These are phyloP conservation scores for Drosophila chauvacae DNA, from an alignment of 1,140 invertebrate species.

Conservation along the genomic window DNA sequence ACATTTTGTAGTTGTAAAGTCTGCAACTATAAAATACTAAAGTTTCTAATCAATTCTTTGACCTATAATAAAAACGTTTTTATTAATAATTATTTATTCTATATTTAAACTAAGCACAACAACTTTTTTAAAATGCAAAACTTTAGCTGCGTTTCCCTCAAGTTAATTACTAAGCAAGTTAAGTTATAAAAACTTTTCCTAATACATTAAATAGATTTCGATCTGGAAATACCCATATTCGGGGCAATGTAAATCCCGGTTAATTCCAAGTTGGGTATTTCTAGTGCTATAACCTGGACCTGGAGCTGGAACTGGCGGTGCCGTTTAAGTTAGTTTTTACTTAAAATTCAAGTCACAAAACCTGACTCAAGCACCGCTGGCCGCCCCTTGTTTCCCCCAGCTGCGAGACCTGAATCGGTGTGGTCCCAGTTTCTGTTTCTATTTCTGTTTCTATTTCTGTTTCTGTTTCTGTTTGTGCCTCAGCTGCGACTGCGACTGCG, in stretches of 20 bases:
- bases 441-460: slow-evolving; percentile 14
- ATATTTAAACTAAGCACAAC: too few relatives aligned
- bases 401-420: slow-evolving; percentile 45
- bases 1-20: too few relatives aligned
- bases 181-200: background rate
- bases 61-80: too few relatives aligned
- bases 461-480: slow-evolving; percentile 38
- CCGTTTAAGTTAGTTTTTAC: slow-evolving; percentile 45
- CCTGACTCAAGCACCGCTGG: slow-evolving; percentile 34
- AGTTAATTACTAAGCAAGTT: background rate
- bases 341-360: slow-evolving; percentile 57
- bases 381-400: slow-evolving; percentile 4
- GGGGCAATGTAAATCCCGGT: slow-evolving; percentile 25
- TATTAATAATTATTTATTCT: too few relatives aligned
- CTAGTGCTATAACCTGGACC: slow-evolving; percentile 28
- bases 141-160: background rate
- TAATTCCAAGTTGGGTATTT: slow-evolving; percentile 26
- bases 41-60: background rate
- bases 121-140: too few relatives aligned
- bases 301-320: slow-evolving; percentile 5
- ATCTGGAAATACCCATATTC: slow-evolving; percentile 23
- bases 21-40: background rate
- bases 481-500: slow-evolving; percentile 45
- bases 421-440: slow-evolving; percentile 45
- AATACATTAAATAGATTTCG: background rate